Percentiles rank a stretch among this genome's conserved stretches.
Evolutionary conservation across 2,113 vertebrate species (phyloP).

Genomic region (Pterocles burchelli): DNA sequence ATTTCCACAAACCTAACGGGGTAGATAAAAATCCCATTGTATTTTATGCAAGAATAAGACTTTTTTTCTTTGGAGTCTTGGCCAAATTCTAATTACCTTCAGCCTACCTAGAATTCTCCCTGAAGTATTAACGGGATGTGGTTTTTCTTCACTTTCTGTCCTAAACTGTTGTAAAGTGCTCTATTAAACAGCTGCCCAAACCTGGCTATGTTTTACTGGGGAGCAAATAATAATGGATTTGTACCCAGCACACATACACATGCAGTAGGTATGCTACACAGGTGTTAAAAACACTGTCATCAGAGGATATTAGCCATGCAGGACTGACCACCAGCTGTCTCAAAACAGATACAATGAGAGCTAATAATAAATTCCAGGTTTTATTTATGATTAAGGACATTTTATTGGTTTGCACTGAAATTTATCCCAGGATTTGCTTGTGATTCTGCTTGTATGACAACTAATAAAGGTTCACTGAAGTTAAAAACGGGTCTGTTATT

Average conservation of each 20-base stretch:
- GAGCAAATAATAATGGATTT: background rate
- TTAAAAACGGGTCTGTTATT: background rate
- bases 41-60: background rate
- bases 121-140: background rate
- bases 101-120: background rate
- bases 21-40: background rate
- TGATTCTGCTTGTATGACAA: background rate
- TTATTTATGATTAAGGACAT: background rate
- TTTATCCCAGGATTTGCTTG: slow-evolving; percentile 1
- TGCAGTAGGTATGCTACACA: background rate
- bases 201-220: background rate
- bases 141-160: background rate
- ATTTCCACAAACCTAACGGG: background rate
- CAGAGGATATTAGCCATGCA: background rate
- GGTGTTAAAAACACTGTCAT: background rate
- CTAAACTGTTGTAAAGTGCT: background rate
- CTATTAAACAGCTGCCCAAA: slow-evolving; percentile 15
- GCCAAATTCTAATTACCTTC: background rate
- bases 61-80: background rate
- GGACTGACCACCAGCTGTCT: background rate
- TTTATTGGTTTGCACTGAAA: background rate
- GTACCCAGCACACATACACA: background rate
- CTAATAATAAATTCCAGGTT: background rate
- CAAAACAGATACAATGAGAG: background rate
- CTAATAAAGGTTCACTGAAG: background rate